Percentiles rank a stretch among this genome's conserved stretches.
Evolutionary conservation across 2,797 vertebrate genomes (phyloP).

Genomic region (Ammospiza maritima): DNA sequence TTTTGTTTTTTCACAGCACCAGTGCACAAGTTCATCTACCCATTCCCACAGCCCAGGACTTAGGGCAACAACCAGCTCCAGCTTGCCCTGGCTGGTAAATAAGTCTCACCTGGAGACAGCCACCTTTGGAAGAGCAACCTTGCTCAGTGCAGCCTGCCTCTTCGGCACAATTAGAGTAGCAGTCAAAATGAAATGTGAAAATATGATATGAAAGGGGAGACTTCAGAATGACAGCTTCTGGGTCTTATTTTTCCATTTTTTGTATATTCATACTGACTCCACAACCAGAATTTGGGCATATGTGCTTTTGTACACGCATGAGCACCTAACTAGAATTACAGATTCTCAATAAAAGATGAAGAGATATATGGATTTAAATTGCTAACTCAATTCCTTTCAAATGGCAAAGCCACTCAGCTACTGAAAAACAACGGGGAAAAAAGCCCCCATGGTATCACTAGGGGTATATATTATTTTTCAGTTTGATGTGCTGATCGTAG

Average conservation of each 20-base stretch:
- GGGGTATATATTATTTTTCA: not conserved
- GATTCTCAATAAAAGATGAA: not conserved
- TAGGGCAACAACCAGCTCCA: not conserved
- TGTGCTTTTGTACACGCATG: not conserved
- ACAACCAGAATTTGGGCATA: not conserved
- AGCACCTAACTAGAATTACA: not conserved
- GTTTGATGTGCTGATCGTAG: not conserved
- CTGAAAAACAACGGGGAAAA: not conserved
- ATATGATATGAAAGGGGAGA: not conserved
- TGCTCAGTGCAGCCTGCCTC: too few species aligned
- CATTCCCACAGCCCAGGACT: accelerated
- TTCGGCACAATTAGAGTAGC: not conserved
- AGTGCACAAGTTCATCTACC: not conserved
- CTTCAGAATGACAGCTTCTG: not conserved
- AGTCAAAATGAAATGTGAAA: not conserved
- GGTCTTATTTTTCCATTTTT: not conserved
- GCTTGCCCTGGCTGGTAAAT: not conserved
- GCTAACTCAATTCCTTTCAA: not conserved
- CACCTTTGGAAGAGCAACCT: not conserved
- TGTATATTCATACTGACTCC: not conserved
- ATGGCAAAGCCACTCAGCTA: not conserved
- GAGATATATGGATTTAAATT: not conserved
- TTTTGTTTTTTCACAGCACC: not conserved
- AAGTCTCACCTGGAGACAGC: too few species aligned
- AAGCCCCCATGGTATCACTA: accelerated